Evolutionary conservation across 2,113 vertebrate species (phyloP).

Genomic region (Cercocebus atys): DNA sequence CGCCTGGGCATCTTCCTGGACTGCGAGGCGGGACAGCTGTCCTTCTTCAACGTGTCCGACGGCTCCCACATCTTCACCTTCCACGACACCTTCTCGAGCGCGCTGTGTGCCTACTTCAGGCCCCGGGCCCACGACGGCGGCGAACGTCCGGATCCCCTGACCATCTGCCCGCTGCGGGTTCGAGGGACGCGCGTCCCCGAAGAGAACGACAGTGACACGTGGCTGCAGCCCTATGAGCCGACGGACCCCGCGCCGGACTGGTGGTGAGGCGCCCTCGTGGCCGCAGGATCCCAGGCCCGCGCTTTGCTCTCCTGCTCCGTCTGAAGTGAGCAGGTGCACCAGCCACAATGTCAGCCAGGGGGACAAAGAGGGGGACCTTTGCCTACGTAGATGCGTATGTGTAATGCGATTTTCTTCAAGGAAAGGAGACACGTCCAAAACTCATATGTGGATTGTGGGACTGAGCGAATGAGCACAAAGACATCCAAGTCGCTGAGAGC

Average conservation of each 20-base stretch:
- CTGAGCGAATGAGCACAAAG: neutral
- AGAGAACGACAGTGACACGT: conserved; percentile 4
- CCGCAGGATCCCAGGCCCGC: too few species aligned
- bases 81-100: conserved; percentile 82
- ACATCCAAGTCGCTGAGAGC: neutral
- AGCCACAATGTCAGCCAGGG: neutral
- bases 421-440: neutral
- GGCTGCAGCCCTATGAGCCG: conserved; percentile 40
- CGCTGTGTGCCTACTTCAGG: conserved; percentile 88
- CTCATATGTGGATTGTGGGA: neutral
- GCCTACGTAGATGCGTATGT: too few species aligned
- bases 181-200: neutral
- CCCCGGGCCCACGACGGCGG: conserved; percentile 66
- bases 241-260: neutral
- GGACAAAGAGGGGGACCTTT: neutral
- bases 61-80: conserved; percentile 91
- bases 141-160: conserved; percentile 47
- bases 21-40: conserved; percentile 87
- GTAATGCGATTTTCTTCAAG: neutral
- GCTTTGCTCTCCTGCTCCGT: neutral
- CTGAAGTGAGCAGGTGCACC: too few species aligned
- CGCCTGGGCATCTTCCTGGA: conserved; percentile 89
- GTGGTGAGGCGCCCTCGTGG: neutral
- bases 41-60: conserved; percentile 90
- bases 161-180: conserved; percentile 50